A percentile compares a stretch with the other conserved stretches of the same genome.
phyloP scores from a whole-genome alignment of 1,140 invertebrate genomes.

The Littorina saxatilis region DNA sequence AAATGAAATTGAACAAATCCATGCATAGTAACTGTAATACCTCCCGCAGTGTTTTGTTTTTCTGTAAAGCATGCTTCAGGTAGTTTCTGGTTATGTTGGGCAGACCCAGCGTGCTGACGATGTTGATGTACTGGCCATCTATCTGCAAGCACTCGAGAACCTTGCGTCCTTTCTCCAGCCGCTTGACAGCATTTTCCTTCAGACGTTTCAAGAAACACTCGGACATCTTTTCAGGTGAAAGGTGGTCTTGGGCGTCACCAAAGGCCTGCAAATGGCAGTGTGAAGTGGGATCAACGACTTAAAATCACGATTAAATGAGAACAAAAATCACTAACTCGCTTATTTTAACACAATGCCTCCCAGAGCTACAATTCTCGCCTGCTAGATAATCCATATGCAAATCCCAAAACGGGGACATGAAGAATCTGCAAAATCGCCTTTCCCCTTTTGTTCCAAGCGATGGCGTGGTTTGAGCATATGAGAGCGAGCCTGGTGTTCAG shows the following conservation, averaged over 20 bases:
- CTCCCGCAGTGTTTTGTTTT: not conserved
- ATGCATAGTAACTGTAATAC: not conserved
- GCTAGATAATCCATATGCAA: no score
- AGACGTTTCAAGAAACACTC: not conserved
- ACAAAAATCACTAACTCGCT: no score
- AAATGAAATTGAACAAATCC: no score
- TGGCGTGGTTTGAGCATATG: no score
- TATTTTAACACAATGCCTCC: no score
- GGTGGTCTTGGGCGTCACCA: not conserved
- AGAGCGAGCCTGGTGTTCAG: no score
- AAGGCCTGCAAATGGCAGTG: not conserved
- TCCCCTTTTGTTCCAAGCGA: no score
- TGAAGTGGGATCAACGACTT: no score
- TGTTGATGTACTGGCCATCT: not conserved
- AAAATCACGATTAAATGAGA: no score
- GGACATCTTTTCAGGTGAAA: not conserved
- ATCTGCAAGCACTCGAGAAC: not conserved
- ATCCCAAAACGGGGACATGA: no score
- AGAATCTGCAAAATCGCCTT: no score
- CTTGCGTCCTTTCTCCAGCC: not conserved
- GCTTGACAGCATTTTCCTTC: not conserved
- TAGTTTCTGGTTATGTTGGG: not conserved
- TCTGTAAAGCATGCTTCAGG: not conserved
- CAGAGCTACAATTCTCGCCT: no score
- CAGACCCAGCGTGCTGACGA: not conserved